Base-by-base conservation (phyloP, 1,140 invertebrate genomes). In the Gryllus bimaculatus region DNA sequence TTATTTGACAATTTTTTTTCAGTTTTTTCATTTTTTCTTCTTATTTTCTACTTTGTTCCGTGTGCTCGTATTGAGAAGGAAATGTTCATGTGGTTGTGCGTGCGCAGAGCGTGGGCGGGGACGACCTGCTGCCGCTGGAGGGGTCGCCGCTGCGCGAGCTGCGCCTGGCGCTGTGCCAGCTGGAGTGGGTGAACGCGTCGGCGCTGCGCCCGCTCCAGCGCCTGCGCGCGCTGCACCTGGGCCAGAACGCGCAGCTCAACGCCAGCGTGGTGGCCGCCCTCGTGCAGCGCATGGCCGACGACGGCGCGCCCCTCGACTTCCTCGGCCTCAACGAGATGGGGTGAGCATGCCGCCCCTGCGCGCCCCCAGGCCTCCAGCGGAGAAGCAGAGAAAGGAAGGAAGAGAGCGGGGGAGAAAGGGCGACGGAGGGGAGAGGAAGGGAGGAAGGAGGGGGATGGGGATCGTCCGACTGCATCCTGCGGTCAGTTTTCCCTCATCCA, bases 261-360 rank as follows among this genome's bases (percentile, higher is more conserved):
- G 80, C 85, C 8, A 80, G 83, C 8, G 82, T 84, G 47, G 84
- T 90, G 73, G 83, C 83, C 21, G 80, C 87, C 8, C 82, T 89
- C 75, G 80, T 90, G 48, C 79, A 83, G 26, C 82, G 80, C 76
- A 84, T 86, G 82, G 81, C 83, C 74, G 75, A 83, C 20, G 76
- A 82, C 75, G 79, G 82, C n/a, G 86, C 88, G 39, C 85, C 85
- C 79, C 83, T 89, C 15, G 83, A 84, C 13, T 79, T 82, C 74
- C 79, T 90, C 0, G 86, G 88, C 82, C 79, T 90, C 66, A 87
- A 85, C n/a, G 85, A 85, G 21, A 85, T 87, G 82, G 88, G 88
- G 54, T 66, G 54, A 66, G 18, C 10, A 66, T 2, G 18, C 10
- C 10, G 8, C 8, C 15, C 15, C 49, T 54, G 49, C 49, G 49